Evolutionary conservation across 2,888 invertebrate species (phyloP).

Genomic region (Bellardia bayeri): DNA sequence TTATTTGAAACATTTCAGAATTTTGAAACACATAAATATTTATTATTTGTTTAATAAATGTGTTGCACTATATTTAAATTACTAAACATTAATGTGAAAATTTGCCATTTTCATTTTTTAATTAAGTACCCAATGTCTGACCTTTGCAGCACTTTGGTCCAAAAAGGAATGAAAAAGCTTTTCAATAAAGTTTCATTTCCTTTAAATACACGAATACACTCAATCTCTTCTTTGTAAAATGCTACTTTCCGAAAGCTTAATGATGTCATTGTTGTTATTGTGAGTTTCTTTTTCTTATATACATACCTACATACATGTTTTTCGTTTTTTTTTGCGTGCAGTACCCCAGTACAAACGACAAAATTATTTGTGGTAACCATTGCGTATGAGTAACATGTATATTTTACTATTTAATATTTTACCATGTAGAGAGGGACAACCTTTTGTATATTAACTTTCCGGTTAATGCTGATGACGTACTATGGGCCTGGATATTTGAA

Average conservation of each 20-base stretch:
- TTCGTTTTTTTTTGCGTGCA: not conserved
- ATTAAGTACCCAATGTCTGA: not conserved
- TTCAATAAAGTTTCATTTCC: not conserved
- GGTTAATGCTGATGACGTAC: no score
- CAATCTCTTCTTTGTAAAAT: slow-evolving; percentile 1
- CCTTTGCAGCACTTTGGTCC: slow-evolving; percentile 20
- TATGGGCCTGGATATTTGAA: no score
- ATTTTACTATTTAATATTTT: no score
- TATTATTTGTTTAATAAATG: no score
- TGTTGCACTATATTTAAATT: no score
- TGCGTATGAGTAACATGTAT: not conserved
- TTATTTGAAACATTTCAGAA: no score
- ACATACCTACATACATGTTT: no score
- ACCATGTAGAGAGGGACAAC: no score
- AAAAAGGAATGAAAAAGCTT: slow-evolving; percentile 33
- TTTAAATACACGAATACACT: slow-evolving; percentile 2
- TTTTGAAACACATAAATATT: no score
- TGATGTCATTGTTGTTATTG: slow-evolving; percentile 49
- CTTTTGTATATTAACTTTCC: no score
- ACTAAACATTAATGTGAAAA: no score
- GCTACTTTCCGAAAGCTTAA: slow-evolving; percentile 59
- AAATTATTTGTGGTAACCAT: not conserved
- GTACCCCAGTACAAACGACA: not conserved
- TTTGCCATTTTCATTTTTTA: not conserved
- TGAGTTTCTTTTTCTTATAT: not conserved